A percentile compares a stretch with the other conserved stretches of the same genome.
Evolutionary conservation across 2,113 vertebrate species (phyloP).

Genomic region (Cathartes aura): DNA sequence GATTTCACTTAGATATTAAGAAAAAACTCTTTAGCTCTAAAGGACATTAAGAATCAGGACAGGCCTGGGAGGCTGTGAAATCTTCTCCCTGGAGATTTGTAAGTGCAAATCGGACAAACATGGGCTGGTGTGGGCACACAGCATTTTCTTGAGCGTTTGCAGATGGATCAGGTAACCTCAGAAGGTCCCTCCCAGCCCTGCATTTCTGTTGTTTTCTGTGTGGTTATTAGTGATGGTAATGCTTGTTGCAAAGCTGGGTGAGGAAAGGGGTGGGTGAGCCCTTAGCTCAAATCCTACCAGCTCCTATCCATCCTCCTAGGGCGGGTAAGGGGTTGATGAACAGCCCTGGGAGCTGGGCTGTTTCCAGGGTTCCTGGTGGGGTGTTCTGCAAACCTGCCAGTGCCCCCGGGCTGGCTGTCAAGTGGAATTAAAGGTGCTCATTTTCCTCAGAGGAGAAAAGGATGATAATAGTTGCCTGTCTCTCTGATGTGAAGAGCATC

Average conservation of each 20-base stretch:
- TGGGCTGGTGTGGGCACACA: background rate
- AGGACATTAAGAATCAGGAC: background rate
- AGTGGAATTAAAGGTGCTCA: background rate
- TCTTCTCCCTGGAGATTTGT: background rate
- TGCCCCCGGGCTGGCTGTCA: background rate
- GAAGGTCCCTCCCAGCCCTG: background rate
- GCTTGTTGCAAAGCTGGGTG: background rate
- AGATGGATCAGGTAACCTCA: background rate
- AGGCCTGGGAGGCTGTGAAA: background rate
- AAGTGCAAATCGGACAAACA: background rate
- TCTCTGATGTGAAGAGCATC: background rate
- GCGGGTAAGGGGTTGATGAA: background rate
- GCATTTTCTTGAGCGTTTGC: background rate
- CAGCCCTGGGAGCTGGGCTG: background rate
- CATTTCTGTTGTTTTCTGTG: background rate
- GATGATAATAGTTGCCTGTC: background rate
- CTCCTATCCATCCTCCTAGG: background rate
- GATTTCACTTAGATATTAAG: background rate
- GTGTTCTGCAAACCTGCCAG: background rate
- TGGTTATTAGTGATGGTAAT: background rate
- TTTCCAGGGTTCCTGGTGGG: background rate
- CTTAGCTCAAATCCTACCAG: background rate
- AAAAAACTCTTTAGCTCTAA: background rate
- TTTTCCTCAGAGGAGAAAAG: background rate
- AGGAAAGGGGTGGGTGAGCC: background rate